Evolutionary conservation across 1,140 invertebrate genomes (phyloP).

Genomic region (Lepidurus apus): DNA sequence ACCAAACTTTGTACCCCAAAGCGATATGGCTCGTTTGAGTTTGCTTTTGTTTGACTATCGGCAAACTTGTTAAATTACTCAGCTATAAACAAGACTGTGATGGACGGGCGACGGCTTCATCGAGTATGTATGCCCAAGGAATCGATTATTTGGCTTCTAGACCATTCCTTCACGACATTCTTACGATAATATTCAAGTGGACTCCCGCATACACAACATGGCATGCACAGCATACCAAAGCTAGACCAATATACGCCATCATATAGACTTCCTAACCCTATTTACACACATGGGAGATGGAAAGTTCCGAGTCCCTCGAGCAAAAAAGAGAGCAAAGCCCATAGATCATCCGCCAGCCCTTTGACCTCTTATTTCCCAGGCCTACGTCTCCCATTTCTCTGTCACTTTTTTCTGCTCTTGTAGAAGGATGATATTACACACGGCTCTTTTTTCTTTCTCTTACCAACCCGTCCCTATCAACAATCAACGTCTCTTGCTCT

Average conservation of each 20-base stretch:
- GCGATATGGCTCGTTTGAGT: neutral
- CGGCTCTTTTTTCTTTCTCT: neutral
- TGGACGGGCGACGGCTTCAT: neutral
- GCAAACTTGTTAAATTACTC: neutral
- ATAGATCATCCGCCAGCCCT: neutral
- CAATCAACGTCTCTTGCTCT: no score
- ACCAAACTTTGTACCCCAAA: neutral
- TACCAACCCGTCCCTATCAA: no score
- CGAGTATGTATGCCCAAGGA: neutral
- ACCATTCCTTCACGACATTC: neutral
- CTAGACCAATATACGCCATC: no score
- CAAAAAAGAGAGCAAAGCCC: neutral
- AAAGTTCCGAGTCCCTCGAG: neutral
- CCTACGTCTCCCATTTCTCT: neutral
- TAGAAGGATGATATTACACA: neutral
- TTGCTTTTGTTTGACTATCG: neutral
- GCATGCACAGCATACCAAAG: no score
- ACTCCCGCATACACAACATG: neutral
- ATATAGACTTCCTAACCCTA: no score
- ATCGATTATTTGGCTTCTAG: neutral
- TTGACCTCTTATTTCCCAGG: constrained; percentile 8
- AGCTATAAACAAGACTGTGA: neutral
- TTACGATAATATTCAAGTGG: neutral
- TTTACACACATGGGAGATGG: no score
- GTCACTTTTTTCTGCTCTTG: neutral